These are phyloP conservation scores for Nerophis ophidion DNA, from an alignment of 2,113 vertebrate genomes.

Conservation along the genomic window DNA sequence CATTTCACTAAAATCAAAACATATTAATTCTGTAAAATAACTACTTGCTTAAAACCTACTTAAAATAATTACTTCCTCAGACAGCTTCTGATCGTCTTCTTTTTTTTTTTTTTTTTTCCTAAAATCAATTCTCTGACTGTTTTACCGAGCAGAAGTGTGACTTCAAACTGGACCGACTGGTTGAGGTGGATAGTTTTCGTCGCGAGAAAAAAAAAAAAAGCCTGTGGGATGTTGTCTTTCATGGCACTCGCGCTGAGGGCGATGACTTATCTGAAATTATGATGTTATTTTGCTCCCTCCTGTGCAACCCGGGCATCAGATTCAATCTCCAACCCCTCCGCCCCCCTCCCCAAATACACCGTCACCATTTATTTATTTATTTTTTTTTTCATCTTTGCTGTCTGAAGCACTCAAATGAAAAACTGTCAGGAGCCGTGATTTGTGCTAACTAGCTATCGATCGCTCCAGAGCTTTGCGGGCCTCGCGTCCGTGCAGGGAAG, in stretches of 20 bases:
- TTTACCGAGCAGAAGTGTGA: constrained; percentile 26
- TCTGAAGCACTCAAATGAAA: constrained; percentile 80
- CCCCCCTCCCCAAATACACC: constrained; percentile 57
- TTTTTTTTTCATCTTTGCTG: constrained; percentile 65
- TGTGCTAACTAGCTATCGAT: constrained; percentile 97
- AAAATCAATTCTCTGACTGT: neutral
- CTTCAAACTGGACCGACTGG: constrained; percentile 25
- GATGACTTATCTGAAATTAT: constrained; percentile 65
- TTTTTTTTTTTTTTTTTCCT: too few relatives aligned
- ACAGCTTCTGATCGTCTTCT: constrained; percentile 7
- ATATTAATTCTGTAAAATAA: neutral
- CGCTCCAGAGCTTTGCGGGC: constrained; percentile 72
- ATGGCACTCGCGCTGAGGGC: constrained; percentile 37
- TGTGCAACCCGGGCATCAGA: constrained; percentile 62
- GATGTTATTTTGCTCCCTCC: constrained; percentile 62
- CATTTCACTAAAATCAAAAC: neutral
- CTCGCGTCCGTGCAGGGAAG: constrained; percentile 6
- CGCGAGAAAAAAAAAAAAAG: constrained; percentile 21
- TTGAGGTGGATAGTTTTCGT: constrained; percentile 28
- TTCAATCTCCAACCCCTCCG: constrained; percentile 65
- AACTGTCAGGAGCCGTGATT: constrained; percentile 85
- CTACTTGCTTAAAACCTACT: constrained; percentile 1
- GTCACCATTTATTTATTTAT: constrained; percentile 61
- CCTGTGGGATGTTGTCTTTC: constrained; percentile 44
- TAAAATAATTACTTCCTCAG: constrained; percentile 20